Percentiles rank a stretch among this genome's conserved stretches.
Conservation (phyloP, 2,888 invertebrate species). For the Pheosia gnoma region DNA sequence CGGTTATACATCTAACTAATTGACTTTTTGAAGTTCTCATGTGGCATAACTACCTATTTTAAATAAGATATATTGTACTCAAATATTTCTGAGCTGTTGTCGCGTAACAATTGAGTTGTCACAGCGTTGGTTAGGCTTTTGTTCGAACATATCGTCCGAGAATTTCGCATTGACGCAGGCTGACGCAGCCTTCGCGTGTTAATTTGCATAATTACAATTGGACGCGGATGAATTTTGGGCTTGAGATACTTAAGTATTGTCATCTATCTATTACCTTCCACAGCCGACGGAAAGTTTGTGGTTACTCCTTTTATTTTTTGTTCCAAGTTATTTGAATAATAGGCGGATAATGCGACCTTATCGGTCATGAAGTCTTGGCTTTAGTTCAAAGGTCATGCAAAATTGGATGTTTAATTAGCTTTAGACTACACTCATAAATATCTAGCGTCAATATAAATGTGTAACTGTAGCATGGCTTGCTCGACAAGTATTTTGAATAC, state of each 20-base stretch:
- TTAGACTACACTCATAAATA: no score
- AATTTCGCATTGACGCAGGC: slow-evolving; percentile 13
- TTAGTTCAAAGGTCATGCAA: no score
- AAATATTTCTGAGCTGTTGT: not conserved
- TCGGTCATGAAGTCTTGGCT: no score
- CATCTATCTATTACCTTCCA: not conserved
- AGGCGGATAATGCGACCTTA: no score
- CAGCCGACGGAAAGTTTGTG: not conserved
- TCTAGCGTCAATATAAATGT: no score
- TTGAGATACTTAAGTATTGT: slow-evolving; percentile 15
- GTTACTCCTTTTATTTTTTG: no score
- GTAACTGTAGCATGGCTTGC: no score
- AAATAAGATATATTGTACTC: not conserved
- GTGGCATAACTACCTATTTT: not conserved
- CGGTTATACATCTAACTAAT: not conserved
- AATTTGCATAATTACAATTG: slow-evolving; percentile 39
- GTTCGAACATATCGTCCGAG: not conserved
- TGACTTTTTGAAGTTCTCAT: not conserved
- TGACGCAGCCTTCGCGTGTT: slow-evolving; percentile 22
- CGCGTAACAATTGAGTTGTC: slow-evolving; percentile 9
- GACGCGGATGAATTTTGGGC: slow-evolving; percentile 26
- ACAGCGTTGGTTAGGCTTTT: slow-evolving; percentile 3
- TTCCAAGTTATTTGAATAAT: no score
- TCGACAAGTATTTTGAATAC: no score
- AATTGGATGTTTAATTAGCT: no score